These are phyloP conservation scores for Helicoverpa assulta DNA, from an alignment of 2,888 invertebrate genomes.

Conservation along the genomic window DNA sequence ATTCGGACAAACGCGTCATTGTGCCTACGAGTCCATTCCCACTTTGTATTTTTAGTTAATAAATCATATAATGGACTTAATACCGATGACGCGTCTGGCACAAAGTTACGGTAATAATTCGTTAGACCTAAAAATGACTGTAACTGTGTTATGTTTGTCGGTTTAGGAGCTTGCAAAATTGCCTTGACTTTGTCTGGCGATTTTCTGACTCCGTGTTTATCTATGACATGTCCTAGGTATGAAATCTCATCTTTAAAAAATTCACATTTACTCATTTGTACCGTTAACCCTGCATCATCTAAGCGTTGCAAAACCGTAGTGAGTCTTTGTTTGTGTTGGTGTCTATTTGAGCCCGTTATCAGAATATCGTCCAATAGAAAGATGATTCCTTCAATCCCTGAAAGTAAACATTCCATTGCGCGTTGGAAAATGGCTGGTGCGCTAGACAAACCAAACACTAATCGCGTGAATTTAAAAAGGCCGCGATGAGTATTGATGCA, in stretches of 20 bases:
- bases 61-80: neutral
- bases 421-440: slow-evolving; percentile 2
- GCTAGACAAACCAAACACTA: neutral
- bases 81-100: neutral
- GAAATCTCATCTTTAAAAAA: too few relatives aligned
- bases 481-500: slow-evolving; percentile 6
- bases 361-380: neutral
- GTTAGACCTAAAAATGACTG: neutral
- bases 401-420: neutral
- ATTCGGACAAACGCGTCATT: neutral
- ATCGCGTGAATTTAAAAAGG: neutral
- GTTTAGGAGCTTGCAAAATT: neutral
- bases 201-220: neutral
- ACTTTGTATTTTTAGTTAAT: neutral
- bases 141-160: neutral
- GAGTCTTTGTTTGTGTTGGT: too few relatives aligned
- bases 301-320: too few relatives aligned
- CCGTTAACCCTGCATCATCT: too few relatives aligned
- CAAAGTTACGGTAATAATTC: neutral
- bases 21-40: neutral
- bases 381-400: neutral
- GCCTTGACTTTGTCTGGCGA: neutral
- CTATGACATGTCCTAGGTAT: too few relatives aligned
- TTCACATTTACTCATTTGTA: too few relatives aligned
- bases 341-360: neutral